A percentile compares a stretch with the other conserved stretches of the same genome.
Evolutionary conservation across 2,888 invertebrate genomes (phyloP).

Genomic region (Heliconius ismenius): DNA sequence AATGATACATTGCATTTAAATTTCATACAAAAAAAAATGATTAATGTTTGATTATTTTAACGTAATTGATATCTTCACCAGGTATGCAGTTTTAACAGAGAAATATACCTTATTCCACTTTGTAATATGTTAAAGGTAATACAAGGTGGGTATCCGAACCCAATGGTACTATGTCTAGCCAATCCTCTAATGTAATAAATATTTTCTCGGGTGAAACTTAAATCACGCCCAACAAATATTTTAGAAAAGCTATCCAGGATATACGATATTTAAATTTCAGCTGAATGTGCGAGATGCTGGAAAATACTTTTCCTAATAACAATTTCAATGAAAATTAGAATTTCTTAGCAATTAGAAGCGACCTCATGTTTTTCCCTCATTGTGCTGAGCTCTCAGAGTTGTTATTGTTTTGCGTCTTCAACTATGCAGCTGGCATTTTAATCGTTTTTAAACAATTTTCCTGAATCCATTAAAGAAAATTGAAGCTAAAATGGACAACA

Average conservation of each 20-base stretch:
- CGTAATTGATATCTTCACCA: not conserved
- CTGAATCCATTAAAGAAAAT: not conserved
- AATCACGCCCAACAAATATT: not conserved
- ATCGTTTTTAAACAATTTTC: conserved; percentile 17
- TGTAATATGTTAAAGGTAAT: not conserved
- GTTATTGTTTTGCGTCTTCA: conserved; percentile 26
- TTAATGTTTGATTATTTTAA: no score
- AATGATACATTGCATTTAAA: not conserved
- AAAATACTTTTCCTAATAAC: not conserved
- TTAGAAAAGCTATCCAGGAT: not conserved
- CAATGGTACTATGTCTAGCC: not conserved
- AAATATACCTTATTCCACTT: no score
- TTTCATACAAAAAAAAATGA: no score
- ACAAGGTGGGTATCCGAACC: not conserved
- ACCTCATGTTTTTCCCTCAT: conserved; percentile 24
- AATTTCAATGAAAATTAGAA: conserved; percentile 18
- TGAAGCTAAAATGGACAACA: not conserved
- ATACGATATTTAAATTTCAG: not conserved
- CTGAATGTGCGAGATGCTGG: not conserved
- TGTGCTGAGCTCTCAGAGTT: conserved; percentile 17
- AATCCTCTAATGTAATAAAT: not conserved
- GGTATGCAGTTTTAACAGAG: not conserved
- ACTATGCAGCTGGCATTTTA: conserved; percentile 22
- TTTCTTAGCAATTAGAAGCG: conserved; percentile 27
- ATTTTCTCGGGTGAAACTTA: not conserved